Base-by-base conservation (phyloP, 2,888 invertebrate genomes). In the Cheilosia urbana region DNA sequence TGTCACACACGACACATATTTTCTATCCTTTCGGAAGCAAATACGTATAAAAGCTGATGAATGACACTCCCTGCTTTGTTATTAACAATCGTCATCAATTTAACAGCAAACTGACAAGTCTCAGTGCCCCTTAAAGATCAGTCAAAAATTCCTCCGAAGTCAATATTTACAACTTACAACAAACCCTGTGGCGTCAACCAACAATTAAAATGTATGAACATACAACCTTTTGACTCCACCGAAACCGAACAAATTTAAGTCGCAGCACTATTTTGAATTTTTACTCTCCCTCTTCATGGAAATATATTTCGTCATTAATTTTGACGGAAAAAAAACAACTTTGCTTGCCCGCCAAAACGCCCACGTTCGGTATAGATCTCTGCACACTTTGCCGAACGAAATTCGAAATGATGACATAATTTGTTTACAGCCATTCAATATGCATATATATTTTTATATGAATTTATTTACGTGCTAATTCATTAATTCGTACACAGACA, bases 331-430 rank as follows among this genome's bases (percentile, higher is more conserved):
- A 5, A 63, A 49, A 34, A 9, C 19, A 45, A 65, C 11, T 27
- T 72, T 77, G 77, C 60, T 77, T 68, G 68, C 63, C 77, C 73
- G 83, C 83, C 82, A 83, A 83, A 72, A 69, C 80, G 68, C 82
- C 82, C 42, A 83, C 82, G 21, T 21, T 47, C 37, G 13, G 13
- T 37, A 11, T 34, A 13, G 49, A 9, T 60, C 58, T 55, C 49
- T 49, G 21, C 65, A 17, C 17, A 45, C 24, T 34, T 21, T 47
- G 40, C 21, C 51, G 40, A 60, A 42, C 55, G 47, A 47, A 30
- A 57, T 63, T 49, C 45, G n/a, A 60, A 69, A 71, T 71, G 62
- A 84, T 84, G 84, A 80, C 84, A 80, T 80, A 84, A 80, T 77
- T 84, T 80, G 80, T 84, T 80, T 80, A 83, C 73, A 73, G 37